A percentile compares a stretch with the other conserved stretches of the same genome.
These are phyloP conservation scores for Hirtodrosophila confusa DNA, from an alignment of 2,888 invertebrate species.

Conservation along the genomic window DNA sequence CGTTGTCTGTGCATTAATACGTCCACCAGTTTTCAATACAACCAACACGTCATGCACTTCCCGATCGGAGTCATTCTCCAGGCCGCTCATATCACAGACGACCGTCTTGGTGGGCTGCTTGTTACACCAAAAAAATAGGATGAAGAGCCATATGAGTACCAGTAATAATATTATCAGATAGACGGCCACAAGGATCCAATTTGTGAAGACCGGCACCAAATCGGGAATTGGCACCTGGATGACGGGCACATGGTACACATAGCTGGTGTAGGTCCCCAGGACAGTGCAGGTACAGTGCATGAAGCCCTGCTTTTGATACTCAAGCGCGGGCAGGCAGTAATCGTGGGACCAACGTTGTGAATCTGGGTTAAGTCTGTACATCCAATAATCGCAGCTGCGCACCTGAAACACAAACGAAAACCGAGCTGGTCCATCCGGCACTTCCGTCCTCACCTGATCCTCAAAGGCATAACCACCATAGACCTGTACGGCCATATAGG, in stretches of 20 bases:
- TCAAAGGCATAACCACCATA: not conserved
- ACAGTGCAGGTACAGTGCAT: constrained; percentile 41
- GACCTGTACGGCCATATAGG: constrained; percentile 47
- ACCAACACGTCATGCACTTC: constrained; percentile 58
- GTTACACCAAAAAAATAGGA: constrained; percentile 16
- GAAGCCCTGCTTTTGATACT: not conserved
- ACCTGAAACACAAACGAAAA: constrained; percentile 55
- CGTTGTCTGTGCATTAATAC: constrained; percentile 46
- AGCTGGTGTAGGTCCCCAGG: constrained; percentile 64
- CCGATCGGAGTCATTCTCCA: constrained; percentile 16
- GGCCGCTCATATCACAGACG: constrained; percentile 34
- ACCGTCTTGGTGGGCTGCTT: constrained; percentile 27
- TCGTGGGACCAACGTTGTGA: constrained; percentile 20
- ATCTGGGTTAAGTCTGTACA: not conserved
- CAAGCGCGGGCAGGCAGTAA: constrained; percentile 37
- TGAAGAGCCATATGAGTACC: not conserved
- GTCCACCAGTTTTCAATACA: constrained; percentile 56
- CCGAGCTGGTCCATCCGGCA: constrained; percentile 39
- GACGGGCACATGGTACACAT: constrained; percentile 28
- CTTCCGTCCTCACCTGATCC: not conserved
- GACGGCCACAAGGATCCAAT: not conserved
- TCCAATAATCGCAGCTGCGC: constrained; percentile 61
- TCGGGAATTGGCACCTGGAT: constrained; percentile 20
- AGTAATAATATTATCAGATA: not conserved
- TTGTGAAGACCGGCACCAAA: rapidly evolving